Percentiles rank a stretch among this genome's conserved stretches.
Conservation (phyloP, 64 coral and sea anemone species). For the Trachythela sp. region DNA sequence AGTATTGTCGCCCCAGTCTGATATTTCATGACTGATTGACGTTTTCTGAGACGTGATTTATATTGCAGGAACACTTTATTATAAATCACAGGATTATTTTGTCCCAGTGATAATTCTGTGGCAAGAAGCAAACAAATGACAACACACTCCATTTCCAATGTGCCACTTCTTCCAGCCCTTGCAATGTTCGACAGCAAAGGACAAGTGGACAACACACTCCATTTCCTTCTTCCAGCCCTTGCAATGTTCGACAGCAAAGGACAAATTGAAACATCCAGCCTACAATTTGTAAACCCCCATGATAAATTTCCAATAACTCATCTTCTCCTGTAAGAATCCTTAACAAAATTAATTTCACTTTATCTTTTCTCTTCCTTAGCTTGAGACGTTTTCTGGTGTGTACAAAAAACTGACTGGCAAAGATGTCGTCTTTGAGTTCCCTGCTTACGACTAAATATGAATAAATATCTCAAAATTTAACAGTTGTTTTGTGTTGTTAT, state of each 20-base stretch:
- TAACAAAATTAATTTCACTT: neutral
- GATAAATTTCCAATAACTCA: too few species aligned
- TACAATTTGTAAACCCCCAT: too few species aligned
- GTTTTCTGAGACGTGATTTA: neutral
- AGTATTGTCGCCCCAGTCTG: conserved; percentile 72
- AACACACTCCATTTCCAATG: neutral
- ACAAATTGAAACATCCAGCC: too few species aligned
- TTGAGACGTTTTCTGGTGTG: conserved; percentile 80
- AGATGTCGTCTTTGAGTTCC: conserved; percentile 90
- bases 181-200: too few species aligned
- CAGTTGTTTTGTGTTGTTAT: neutral
- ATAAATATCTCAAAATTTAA: neutral
- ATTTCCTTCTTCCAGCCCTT: too few species aligned
- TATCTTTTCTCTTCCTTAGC: conserved; percentile 50
- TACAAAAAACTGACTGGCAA: conserved; percentile 99
- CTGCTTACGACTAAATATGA: conserved; percentile 70
- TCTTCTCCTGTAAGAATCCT: neutral
- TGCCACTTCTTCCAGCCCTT: too few species aligned
- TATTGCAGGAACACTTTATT: too few species aligned
- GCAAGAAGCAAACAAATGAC: neutral
- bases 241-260: too few species aligned
- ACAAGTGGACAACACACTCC: too few species aligned
- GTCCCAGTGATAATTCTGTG: too few species aligned
- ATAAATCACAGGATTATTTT: too few species aligned
- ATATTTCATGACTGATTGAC: conserved; percentile 53